phyloP scores from a whole-genome alignment of 2,113 vertebrate species.

The Ancistrus triradiatus region DNA sequence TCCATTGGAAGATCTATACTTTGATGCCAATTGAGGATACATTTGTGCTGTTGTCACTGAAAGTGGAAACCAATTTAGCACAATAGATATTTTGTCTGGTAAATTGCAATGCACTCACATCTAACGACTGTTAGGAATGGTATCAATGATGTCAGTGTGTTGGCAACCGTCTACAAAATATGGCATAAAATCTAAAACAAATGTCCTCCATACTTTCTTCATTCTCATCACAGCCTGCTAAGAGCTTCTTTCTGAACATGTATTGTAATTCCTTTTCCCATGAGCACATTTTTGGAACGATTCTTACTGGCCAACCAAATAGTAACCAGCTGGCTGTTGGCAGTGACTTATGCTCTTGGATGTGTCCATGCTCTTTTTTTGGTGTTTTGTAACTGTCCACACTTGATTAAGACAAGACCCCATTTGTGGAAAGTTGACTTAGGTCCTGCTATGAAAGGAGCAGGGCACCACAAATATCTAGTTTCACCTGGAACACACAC shows the following conservation, averaged over 20 bases:
- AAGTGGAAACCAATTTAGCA: constrained; percentile 29
- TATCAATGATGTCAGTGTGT: constrained; percentile 50
- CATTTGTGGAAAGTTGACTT: constrained; percentile 44
- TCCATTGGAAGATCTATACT: not conserved
- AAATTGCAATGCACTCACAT: constrained; percentile 15
- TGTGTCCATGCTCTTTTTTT: constrained; percentile 37
- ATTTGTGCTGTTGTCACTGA: constrained; percentile 1
- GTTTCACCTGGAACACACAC: constrained; percentile 6
- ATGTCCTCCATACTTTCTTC: constrained; percentile 48
- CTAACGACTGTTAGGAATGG: constrained; percentile 37
- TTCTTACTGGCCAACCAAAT: constrained; percentile 54
- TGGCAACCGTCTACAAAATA: constrained; percentile 43
- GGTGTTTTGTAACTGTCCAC: constrained; percentile 50
- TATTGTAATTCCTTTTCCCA: constrained; percentile 42
- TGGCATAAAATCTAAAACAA: constrained; percentile 59
- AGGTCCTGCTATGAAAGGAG: constrained; percentile 42
- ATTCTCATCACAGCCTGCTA: constrained; percentile 33
- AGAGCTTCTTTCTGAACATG: constrained; percentile 35
- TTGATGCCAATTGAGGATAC: constrained; percentile 3
- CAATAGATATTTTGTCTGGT: constrained; percentile 27
- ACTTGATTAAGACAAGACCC: constrained; percentile 48
- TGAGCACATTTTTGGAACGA: constrained; percentile 45
- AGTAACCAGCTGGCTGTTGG: constrained; percentile 58
- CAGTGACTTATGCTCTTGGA: constrained; percentile 26
- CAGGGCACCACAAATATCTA: not conserved